These are phyloP conservation scores for Falco peregrinus DNA, from an alignment of 2,797 vertebrate species.

Conservation along the genomic window DNA sequence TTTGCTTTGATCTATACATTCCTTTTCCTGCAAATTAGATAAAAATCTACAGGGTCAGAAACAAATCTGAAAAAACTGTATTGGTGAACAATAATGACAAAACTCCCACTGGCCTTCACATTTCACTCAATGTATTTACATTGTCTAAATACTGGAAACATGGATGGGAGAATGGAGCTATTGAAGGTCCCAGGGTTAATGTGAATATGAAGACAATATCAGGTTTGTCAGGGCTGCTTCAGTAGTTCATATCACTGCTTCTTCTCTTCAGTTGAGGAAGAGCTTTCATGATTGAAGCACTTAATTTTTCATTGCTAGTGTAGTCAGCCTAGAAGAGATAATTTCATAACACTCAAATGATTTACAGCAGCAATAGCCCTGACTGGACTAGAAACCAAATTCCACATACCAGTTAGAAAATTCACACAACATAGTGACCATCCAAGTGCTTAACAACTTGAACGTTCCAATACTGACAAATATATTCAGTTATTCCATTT, in stretches of 20 bases:
- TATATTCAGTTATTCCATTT: slow-evolving; percentile 17
- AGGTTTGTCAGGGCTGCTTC: neutral
- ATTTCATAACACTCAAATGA: slow-evolving; percentile 20
- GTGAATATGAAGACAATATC: neutral
- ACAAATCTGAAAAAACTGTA: neutral
- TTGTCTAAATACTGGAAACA: neutral
- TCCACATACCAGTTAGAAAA: slow-evolving; percentile 43
- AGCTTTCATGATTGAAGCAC: neutral
- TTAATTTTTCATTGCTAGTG: neutral
- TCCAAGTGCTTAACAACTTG: neutral
- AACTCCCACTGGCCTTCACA: neutral
- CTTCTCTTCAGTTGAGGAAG: neutral
- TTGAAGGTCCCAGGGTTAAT: neutral
- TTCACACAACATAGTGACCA: slow-evolving; percentile 12
- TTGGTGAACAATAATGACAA: neutral
- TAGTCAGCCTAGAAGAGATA: neutral
- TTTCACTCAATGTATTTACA: neutral
- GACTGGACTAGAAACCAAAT: slow-evolving; percentile 45
- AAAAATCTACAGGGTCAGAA: neutral
- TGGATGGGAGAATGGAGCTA: neutral
- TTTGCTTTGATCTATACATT: neutral
- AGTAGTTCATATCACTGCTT: neutral
- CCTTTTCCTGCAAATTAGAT: neutral
- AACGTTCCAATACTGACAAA: slow-evolving; percentile 44
- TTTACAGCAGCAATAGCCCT: slow-evolving; percentile 11